phyloP scores from a whole-genome alignment of 2,113 vertebrate genomes.

The Strix uralensis region DNA sequence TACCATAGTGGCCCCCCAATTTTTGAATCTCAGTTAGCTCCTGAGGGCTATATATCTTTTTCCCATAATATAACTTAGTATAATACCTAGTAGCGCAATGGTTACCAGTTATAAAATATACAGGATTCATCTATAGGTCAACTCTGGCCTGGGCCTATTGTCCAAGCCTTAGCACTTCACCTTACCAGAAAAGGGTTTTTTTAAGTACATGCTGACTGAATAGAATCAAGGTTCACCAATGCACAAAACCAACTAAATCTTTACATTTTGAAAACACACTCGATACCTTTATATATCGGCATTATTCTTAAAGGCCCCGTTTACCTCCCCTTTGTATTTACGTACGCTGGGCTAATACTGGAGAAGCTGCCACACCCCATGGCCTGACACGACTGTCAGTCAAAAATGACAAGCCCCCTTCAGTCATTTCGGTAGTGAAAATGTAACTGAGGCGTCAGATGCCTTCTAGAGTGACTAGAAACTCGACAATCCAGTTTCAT shows the following conservation, averaged over 20 bases:
- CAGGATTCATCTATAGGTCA: no score
- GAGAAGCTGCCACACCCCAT: not conserved
- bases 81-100: no score
- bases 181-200: not conserved
- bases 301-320: not conserved
- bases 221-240: not conserved
- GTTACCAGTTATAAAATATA: no score
- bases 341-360: not conserved
- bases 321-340: not conserved
- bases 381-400: not conserved
- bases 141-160: no score
- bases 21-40: no score
- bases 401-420: not conserved
- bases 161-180: no score
- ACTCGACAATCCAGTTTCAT: not conserved
- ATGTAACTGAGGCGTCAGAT: not conserved
- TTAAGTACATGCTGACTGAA: not conserved
- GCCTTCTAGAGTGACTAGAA: not conserved
- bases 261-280: not conserved
- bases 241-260: not conserved
- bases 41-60: no score
- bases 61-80: no score
- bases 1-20: no score
- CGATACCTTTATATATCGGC: accelerated
- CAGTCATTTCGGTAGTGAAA: not conserved